A percentile compares a stretch with the other conserved stretches of the same genome.
Conservation (phyloP, 2,797 vertebrate genomes). For the Gymnodraco acuticeps region DNA sequence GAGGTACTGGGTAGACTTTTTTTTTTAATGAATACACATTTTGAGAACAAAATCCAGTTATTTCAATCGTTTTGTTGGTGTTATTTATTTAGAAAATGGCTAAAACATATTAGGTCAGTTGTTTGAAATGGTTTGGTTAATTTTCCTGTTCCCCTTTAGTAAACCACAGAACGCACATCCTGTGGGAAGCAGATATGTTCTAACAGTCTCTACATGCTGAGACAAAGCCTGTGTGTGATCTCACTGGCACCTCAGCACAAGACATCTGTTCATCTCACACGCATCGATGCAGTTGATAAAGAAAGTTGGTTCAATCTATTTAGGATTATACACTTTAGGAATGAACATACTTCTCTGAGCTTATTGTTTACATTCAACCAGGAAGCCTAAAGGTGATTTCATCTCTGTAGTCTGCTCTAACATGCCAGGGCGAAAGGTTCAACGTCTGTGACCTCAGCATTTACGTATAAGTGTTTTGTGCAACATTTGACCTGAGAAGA, state of each 20-base stretch:
- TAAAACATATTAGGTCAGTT: background rate
- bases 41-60: background rate
- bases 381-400: slow-evolving; percentile 21
- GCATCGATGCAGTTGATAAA: slow-evolving; percentile 48
- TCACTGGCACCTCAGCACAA: slow-evolving; percentile 48
- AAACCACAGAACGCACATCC: slow-evolving; percentile 18
- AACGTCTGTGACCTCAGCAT: background rate
- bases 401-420: slow-evolving; percentile 19
- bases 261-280: slow-evolving; percentile 61
- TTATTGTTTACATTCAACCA: slow-evolving; percentile 32
- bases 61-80: background rate
- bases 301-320: slow-evolving; percentile 36
- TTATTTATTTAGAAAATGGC: background rate
- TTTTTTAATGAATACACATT: too few species aligned
- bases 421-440: background rate
- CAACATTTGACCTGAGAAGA: too few species aligned
- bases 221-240: slow-evolving; percentile 63
- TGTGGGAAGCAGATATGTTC: slow-evolving; percentile 40
- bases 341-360: slow-evolving; percentile 16
- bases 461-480: background rate
- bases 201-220: slow-evolving; percentile 61
- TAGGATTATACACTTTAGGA: slow-evolving; percentile 29
- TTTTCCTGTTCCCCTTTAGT: slow-evolving; percentile 3
- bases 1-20: background rate
- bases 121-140: slow-evolving; percentile 6